These are phyloP conservation scores for Drosophila cardini DNA, from an alignment of 1,140 invertebrate genomes.

Conservation along the genomic window DNA sequence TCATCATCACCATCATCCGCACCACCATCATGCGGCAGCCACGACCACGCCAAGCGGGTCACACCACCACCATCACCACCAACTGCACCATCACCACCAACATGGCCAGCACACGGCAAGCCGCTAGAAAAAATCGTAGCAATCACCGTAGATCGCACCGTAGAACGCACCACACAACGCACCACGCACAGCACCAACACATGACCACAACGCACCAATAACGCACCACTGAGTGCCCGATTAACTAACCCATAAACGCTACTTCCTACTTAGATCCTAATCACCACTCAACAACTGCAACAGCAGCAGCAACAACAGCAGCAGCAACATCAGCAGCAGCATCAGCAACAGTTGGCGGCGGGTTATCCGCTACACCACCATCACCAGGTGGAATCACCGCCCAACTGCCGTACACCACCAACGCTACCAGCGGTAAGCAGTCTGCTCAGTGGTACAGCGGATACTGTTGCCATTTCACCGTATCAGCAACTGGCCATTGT, in stretches of 20 bases:
- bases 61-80: conserved; percentile 73
- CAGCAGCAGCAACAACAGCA: conserved; percentile 71
- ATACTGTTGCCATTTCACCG: conserved; percentile 30
- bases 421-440: conserved; percentile 64
- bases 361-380: conserved; percentile 59
- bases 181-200: conserved; percentile 61
- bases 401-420: conserved; percentile 61
- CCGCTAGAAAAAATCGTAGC: conserved; percentile 53
- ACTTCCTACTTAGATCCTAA: conserved; percentile 70
- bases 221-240: conserved; percentile 51
- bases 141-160: conserved; percentile 39
- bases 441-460: conserved; percentile 52
- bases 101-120: conserved; percentile 65
- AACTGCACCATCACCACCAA: conserved; percentile 72
- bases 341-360: conserved; percentile 50
- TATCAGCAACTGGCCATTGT: conserved; percentile 77
- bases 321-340: conserved; percentile 72
- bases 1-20: conserved; percentile 65
- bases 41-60: conserved; percentile 54
- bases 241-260: conserved; percentile 71
- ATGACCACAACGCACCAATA: conserved; percentile 29
- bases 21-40: conserved; percentile 62
- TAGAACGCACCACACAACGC: conserved; percentile 55
- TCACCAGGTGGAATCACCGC: conserved; percentile 52
- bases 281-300: conserved; percentile 60